These are phyloP conservation scores for Xylota segnis DNA, from an alignment of 2,888 invertebrate species.

Conservation along the genomic window DNA sequence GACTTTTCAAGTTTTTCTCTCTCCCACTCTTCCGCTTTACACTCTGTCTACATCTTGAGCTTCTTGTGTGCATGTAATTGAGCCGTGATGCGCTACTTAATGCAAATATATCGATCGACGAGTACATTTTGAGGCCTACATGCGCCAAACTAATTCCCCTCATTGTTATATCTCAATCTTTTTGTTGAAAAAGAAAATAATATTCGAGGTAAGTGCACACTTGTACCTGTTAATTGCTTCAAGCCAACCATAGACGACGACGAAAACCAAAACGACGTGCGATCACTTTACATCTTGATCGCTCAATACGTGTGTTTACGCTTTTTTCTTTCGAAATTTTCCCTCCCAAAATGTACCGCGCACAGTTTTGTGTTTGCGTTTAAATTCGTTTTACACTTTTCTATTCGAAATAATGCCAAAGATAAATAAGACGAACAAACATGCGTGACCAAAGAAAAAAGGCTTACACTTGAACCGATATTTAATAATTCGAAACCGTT, in stretches of 20 bases:
- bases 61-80: constrained; percentile 10
- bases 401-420: constrained; percentile 23
- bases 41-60: neutral
- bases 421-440: constrained; percentile 37
- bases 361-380: constrained; percentile 36
- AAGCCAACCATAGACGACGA: constrained; percentile 6
- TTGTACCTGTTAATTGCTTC: constrained; percentile 3
- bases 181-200: neutral
- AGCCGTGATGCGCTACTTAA: constrained; percentile 23
- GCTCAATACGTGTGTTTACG: constrained; percentile 29
- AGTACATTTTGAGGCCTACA: constrained; percentile 16
- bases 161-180: constrained; percentile 24
- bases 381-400: constrained; percentile 30
- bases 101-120: constrained; percentile 33
- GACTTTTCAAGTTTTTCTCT: neutral
- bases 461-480: constrained; percentile 26
- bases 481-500: neutral
- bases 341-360: neutral
- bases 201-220: constrained; percentile 8
- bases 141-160: constrained; percentile 42
- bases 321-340: constrained; percentile 41
- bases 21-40: neutral
- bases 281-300: constrained; percentile 27
- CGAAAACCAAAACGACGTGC: neutral
- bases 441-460: constrained; percentile 30